Percentiles rank a stretch among this genome's conserved stretches.
These are phyloP conservation scores for Protophormia terraenovae DNA, from an alignment of 2,888 invertebrate species.

Conservation along the genomic window DNA sequence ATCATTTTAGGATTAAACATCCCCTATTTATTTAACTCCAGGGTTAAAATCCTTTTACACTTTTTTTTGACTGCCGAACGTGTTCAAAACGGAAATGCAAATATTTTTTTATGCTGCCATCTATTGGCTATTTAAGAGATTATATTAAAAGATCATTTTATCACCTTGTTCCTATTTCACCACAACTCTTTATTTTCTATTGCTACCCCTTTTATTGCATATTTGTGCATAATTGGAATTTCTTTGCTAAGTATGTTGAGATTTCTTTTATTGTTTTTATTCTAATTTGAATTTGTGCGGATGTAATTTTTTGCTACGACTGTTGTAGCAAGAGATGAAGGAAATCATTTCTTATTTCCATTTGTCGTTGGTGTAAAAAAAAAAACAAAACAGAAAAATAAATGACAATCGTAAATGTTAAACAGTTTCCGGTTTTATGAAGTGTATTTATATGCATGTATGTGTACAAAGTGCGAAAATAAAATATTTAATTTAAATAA, in stretches of 20 bases:
- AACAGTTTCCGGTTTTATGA: conserved; percentile 55
- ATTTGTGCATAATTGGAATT: conserved; percentile 27
- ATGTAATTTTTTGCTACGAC: conserved; percentile 27
- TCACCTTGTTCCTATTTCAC: conserved; percentile 17
- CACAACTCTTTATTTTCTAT: neutral
- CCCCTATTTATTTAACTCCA: neutral
- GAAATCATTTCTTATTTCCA: conserved; percentile 60
- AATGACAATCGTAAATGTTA: conserved; percentile 47
- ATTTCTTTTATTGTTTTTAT: conserved; percentile 42
- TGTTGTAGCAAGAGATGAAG: conserved; percentile 48
- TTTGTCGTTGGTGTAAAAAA: conserved; percentile 19
- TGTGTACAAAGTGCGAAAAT: neutral
- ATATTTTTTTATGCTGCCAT: conserved; percentile 37
- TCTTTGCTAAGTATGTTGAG: conserved; percentile 7
- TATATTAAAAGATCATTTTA: neutral
- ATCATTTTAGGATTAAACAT: neutral
- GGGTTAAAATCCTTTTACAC: neutral
- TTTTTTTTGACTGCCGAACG: neutral
- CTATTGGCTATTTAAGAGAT: neutral
- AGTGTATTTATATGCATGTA: neutral
- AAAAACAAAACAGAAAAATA: neutral
- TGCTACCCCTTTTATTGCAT: neutral
- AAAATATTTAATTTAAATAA: neutral
- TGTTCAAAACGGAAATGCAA: conserved; percentile 27
- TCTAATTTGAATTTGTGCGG: conserved; percentile 63